Evolutionary conservation across 37 sponge, comb jelly and placozoan genomes (phyloP), one percentile per base, ranked within the genome.

Genomic region (Eunapius fragilis): DNA sequence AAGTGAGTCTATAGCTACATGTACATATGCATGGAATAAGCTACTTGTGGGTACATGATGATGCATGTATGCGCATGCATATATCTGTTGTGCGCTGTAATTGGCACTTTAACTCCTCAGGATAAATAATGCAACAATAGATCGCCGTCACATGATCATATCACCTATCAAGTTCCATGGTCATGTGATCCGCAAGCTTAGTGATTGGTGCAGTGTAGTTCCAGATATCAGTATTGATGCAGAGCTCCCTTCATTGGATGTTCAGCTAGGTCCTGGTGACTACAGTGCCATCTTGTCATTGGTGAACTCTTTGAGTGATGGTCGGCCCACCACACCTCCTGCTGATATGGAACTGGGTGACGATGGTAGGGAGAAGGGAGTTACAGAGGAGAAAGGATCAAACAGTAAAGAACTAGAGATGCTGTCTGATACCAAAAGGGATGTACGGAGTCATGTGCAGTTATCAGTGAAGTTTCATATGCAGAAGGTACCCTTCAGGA

Each of bases 101-200:
- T 41, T 41, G 6, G 6, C 6, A 9, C 3, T 41, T 58, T 58
- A 9, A 9, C 47, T 19, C 14, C 1, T 1, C 14, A 58, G 58
- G 22, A 2, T 58, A 19, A 58, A 58, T 17, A 19, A 58, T 19
- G 2, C 22, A 17, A 11, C 14, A 4, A 17, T 2, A 58, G 58
- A 58, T 17, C 14, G 14, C 17, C 6, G 22, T 72, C 80, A 79
- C 28, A 49, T 79, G 85, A 83, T 89, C 68, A 50, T 89, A 74
- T 58, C 67, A 78, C 89, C 89, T 37, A 32, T 89, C 25, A 31
- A 79, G 74, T 84, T 84, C 72, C 34, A 67, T 30, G 89, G 85
- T 78, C 38, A 35, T 28, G 75, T 90, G 33, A 85, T 37, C 38
- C 81, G 90, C 17, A 69, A 76, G 30, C 86, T 90, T 38, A 85